Evolutionary conservation across 2,113 vertebrate species (phyloP), one percentile per base, ranked within the genome.

Genomic region (Daboia siamensis): DNA sequence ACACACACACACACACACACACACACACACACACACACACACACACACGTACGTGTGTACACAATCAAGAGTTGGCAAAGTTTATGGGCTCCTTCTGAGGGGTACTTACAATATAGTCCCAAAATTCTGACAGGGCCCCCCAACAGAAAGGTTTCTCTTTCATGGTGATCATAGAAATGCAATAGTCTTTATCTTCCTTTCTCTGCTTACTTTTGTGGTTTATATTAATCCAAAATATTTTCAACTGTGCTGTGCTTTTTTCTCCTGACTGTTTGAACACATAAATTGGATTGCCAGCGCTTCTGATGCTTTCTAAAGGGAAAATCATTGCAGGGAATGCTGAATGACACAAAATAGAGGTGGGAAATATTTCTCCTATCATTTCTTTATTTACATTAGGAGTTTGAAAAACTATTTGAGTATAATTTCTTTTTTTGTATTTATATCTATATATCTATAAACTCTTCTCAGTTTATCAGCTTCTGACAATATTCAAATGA

Each of bases 401-500:
- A 23, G 33, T 26, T 12, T 20, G 59, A 86, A 48, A 39, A 48
- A 90, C 23, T 46, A 86, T 86, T 26, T 86, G 44, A 12, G 44
- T 26, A 29, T 64, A 29, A 29, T 64, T 64, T 29, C 26, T 29
- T 64, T 64, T 51, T 64, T 64, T 64, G 11, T 29, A 64, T 64
- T 12, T 29, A 29, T 29, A 11, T 29, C 26, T 26, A 61, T 61
- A 3, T 61, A 29, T 64, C 48, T 51, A 51, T 51, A 51, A 29
- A 61, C 39, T 57, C 10, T 89, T 20, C 90, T 88, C 89, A 89
- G 26, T 94, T 61, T 87, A 92, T 17, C 94, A 86, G 89, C 93
- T 56, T 94, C 6, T 95, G 69, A 93, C 92, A 90, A 90, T 86
- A 39, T 69, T 39, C 29, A 94, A 95, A 51, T 86, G 91, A 91